Conservation (phyloP, 1,140 invertebrate genomes). For the Anastrepha ludens region DNA sequence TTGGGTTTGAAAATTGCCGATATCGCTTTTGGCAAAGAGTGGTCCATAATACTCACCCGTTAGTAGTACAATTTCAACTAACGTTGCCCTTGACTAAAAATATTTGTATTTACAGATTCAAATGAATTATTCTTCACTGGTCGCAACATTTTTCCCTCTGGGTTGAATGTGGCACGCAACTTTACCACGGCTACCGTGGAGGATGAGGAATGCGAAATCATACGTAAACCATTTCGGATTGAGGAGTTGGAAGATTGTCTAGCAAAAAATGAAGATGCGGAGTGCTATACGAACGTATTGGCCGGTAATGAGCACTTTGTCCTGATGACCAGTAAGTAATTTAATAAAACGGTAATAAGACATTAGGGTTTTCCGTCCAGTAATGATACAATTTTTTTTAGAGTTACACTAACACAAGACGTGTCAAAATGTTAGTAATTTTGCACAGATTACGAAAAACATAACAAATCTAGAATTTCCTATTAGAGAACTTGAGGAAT, state of each 20-base stretch:
- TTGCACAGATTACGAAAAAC: too few species aligned
- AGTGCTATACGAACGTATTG: conserved; percentile 67
- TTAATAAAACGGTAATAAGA: background rate
- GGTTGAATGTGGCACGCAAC: conserved; percentile 67
- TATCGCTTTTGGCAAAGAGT: conserved; percentile 70
- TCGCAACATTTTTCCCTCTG: conserved; percentile 68
- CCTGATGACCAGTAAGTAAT: conserved; percentile 69
- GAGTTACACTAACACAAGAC: too few species aligned
- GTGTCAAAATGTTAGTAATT: too few species aligned
- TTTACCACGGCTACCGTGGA: conserved; percentile 65
- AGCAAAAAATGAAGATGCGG: conserved; percentile 68
- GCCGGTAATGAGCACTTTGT: conserved; percentile 72
- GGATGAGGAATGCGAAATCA: conserved; percentile 64
- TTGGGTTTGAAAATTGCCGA: conserved; percentile 71
- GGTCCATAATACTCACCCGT: conserved; percentile 72
- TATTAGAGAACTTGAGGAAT: too few species aligned
- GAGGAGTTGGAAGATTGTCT: conserved; percentile 71
- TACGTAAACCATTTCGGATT: conserved; percentile 69
- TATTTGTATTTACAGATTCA: conserved; percentile 63
- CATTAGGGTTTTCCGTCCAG: too few species aligned
- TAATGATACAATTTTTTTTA: too few species aligned
- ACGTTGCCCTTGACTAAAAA: background rate
- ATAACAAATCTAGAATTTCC: too few species aligned
- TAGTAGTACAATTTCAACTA: conserved; percentile 57
- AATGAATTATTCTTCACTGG: conserved; percentile 73